phyloP scores from a whole-genome alignment of 2,888 invertebrate genomes.

The Geotrupes spiniger region DNA sequence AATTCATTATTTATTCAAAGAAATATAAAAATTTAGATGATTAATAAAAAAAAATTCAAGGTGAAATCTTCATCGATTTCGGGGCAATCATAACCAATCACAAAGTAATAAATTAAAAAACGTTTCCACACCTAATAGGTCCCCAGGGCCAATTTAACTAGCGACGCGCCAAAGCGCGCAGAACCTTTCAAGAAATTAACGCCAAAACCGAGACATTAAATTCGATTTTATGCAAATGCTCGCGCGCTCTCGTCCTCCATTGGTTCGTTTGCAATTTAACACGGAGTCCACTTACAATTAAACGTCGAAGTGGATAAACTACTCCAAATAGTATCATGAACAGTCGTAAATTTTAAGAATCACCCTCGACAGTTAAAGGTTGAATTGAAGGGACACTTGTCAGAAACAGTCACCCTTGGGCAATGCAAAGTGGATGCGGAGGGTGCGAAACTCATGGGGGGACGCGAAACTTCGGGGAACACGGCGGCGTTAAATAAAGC shows the following conservation, averaged over 20 bases:
- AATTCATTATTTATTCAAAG: too few species aligned
- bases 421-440: slow-evolving; percentile 17
- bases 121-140: too few species aligned
- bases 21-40: too few species aligned
- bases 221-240: too few species aligned
- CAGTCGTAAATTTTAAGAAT: slow-evolving; percentile 24
- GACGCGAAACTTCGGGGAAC: slow-evolving; percentile 14
- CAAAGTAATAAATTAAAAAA: too few species aligned
- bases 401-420: slow-evolving; percentile 22
- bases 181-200: too few species aligned
- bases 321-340: slow-evolving; percentile 21
- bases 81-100: too few species aligned
- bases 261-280: slow-evolving; percentile 10
- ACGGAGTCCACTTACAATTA: slow-evolving; percentile 5
- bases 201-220: too few species aligned
- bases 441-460: slow-evolving; percentile 16
- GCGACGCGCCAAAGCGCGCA: too few species aligned
- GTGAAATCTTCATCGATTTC: too few species aligned
- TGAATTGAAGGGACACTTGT: slow-evolving; percentile 26
- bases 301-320: slow-evolving; percentile 22
- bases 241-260: not conserved
- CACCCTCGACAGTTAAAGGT: slow-evolving; percentile 23
- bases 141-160: too few species aligned
- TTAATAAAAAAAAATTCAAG: too few species aligned
- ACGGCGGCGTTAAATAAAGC: not conserved